These are phyloP conservation scores for Gorsachius magnificus DNA, from an alignment of 2,797 vertebrate species.

Conservation along the genomic window DNA sequence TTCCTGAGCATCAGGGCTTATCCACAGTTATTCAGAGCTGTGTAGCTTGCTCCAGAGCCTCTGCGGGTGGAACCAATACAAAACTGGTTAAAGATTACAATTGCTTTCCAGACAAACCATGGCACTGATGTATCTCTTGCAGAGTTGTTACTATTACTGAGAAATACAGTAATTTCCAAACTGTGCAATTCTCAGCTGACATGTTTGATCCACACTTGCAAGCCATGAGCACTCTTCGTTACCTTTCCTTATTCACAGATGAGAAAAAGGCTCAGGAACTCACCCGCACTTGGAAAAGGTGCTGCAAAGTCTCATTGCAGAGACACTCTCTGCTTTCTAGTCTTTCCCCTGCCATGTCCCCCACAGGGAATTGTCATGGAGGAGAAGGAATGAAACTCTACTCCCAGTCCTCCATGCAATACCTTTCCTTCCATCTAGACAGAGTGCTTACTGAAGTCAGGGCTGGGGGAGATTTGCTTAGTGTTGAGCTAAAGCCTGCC, in stretches of 20 bases:
- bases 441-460: background rate
- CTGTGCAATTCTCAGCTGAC: background rate
- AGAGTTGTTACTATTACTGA: background rate
- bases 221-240: background rate
- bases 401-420: background rate
- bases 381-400: background rate
- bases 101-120: background rate
- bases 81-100: background rate
- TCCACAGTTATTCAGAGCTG: background rate
- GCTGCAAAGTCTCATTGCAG: background rate
- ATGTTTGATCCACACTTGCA: background rate
- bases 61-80: background rate
- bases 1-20: background rate
- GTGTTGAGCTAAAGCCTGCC: background rate
- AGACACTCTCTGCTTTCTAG: background rate
- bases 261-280: background rate
- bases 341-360: background rate
- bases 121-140: background rate
- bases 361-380: background rate
- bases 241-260: background rate
- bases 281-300: background rate
- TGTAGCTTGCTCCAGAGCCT: background rate
- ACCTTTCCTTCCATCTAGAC: background rate
- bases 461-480: background rate
- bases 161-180: background rate